Conservation (phyloP, 1,140 invertebrate species). For the Leptinotarsa texana region DNA sequence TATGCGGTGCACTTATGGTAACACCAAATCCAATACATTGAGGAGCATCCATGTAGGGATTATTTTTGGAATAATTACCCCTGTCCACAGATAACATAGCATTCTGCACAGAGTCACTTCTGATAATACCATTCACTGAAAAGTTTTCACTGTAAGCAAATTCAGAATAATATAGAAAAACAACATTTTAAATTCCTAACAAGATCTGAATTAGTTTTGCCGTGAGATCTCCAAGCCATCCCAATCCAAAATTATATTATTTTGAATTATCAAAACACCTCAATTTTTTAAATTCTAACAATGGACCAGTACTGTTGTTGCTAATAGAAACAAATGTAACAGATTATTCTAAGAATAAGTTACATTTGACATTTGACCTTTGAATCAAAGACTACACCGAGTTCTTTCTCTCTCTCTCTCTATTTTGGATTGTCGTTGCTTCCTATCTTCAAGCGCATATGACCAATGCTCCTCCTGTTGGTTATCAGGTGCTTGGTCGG, state of each 20-base stretch:
- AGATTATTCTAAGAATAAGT: too few relatives aligned
- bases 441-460: too few relatives aligned
- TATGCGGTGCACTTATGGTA: slow-evolving; percentile 97
- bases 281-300: too few relatives aligned
- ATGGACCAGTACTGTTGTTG: too few relatives aligned
- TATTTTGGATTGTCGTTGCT: too few relatives aligned
- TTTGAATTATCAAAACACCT: too few relatives aligned
- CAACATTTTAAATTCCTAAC: slow-evolving; percentile 79
- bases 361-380: too few relatives aligned
- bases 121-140: slow-evolving; percentile 85
- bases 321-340: too few relatives aligned
- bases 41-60: slow-evolving; percentile 88
- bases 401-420: too few relatives aligned
- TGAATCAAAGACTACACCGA: too few relatives aligned
- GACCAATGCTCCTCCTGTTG: too few relatives aligned
- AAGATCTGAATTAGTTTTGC: slow-evolving; percentile 81
- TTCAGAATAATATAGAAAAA: slow-evolving; percentile 23
- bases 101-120: slow-evolving; percentile 74
- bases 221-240: slow-evolving; percentile 84
- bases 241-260: neutral
- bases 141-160: slow-evolving; percentile 33
- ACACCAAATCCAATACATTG: slow-evolving; percentile 88
- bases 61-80: slow-evolving; percentile 74
- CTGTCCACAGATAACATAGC: slow-evolving; percentile 88
- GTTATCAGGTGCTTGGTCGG: too few relatives aligned